Base-by-base conservation (phyloP, 2,888 invertebrate species). In the Noctua pronuba region DNA sequence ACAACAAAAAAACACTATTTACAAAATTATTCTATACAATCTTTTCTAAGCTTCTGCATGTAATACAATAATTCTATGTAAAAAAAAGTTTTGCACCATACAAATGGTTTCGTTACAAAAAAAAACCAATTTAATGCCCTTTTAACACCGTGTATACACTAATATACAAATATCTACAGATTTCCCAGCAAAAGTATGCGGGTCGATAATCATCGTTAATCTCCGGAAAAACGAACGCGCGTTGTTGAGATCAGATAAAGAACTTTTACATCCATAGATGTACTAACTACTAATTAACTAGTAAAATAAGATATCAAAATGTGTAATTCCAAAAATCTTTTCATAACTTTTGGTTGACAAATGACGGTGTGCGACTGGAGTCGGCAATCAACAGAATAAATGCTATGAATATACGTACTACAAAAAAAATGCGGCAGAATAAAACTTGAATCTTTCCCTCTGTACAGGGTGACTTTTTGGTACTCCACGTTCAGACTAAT, bases 31-130 rank as follows among this genome's bases (percentile, higher is more conserved):
- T 31, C 65, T 41, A 35, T 41, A 35, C 4, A 65, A 35, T 49
- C 38, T 60, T 13, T 73, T 76, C 28, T 55, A 35, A 31, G 82
- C 86, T 83, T 83, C 6, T 82, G 83, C 82, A 82, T 83, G 86
- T 60, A 65, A 46, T 21, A 46, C 7, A 38, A 7, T 38, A 44
- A 74, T 65, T 72, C 35, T 76, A 46, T 31, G 5, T 62, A 55
- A 18, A 21, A 55, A 55, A 72, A 82, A 83, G 64, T 35, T 68
- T 41, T 83, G 55, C 68, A 65, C 49, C 55, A 38, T 10, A 6
- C 13, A 38, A n/a, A 21, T 31, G 21, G 10, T 21, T 21, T 62
- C 10, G 21, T 62, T 62, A 3, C 2, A 21, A 31, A 31, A 31
- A 10, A 24, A 52, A 24, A 24, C 0, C 24, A 24, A 24, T 8